Conservation (phyloP, 2,888 invertebrate genomes). For the Xestia c-nigrum region DNA sequence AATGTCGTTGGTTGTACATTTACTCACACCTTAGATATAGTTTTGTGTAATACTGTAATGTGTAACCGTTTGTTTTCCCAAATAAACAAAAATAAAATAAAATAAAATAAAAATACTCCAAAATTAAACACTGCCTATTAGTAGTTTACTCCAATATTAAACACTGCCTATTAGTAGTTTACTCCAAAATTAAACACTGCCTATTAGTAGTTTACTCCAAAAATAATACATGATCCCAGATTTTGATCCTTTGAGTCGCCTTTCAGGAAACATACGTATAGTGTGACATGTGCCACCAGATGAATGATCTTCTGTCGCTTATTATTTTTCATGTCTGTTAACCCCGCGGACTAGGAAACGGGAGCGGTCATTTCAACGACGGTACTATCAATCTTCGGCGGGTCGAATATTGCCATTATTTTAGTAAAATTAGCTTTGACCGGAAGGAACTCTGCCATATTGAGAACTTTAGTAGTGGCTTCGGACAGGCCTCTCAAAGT, state of each 20-base stretch:
- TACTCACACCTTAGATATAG: too few relatives aligned
- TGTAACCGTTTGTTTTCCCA: too few relatives aligned
- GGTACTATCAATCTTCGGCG: background rate
- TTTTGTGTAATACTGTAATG: too few relatives aligned
- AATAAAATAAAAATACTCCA: too few relatives aligned
- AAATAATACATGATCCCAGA: background rate
- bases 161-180: too few relatives aligned
- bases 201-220: too few relatives aligned
- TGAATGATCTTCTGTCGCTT: background rate
- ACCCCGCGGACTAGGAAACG: background rate
- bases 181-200: too few relatives aligned
- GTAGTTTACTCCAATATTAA: too few relatives aligned
- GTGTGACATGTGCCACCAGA: background rate
- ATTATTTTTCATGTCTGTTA: background rate
- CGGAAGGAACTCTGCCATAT: background rate
- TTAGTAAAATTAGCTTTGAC: background rate
- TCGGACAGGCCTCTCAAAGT: background rate
- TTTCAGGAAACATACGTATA: background rate
- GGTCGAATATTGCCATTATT: background rate
- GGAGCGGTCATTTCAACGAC: background rate
- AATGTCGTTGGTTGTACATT: too few relatives aligned
- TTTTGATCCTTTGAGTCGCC: background rate
- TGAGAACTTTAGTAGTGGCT: background rate
- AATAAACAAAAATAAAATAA: too few relatives aligned
- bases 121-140: too few relatives aligned